phyloP scores from a whole-genome alignment of 2,797 vertebrate genomes.

The Mus minutoides region DNA sequence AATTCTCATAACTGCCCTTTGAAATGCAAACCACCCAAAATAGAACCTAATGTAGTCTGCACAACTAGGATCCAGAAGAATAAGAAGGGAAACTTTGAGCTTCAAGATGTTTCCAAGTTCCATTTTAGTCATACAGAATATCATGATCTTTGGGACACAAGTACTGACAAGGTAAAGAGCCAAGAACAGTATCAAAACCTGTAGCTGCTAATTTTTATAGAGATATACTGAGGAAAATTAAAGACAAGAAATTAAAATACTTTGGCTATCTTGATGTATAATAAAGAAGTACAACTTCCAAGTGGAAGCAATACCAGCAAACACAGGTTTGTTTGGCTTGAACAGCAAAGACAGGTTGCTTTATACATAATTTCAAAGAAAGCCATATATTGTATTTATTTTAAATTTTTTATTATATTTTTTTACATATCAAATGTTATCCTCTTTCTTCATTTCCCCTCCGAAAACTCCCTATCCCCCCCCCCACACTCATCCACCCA shows the following conservation, averaged over 20 bases:
- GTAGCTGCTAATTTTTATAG: not conserved
- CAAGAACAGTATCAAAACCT: not conserved
- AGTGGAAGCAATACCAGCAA: not conserved
- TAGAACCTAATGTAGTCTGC: constrained; percentile 9
- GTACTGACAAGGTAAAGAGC: not conserved
- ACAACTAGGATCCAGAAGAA: not conserved
- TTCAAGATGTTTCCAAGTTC: not conserved
- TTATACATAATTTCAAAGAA: constrained; percentile 21
- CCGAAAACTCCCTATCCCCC: too few species aligned
- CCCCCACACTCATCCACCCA: too few species aligned
- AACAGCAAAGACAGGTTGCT: constrained; percentile 39
- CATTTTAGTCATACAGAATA: not conserved
- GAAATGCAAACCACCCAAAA: constrained; percentile 4
- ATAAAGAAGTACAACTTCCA: not conserved
- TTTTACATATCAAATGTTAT: too few species aligned
- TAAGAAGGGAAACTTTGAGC: not conserved
- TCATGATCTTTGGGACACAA: not conserved
- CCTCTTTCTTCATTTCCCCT: too few species aligned
- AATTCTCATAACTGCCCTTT: not conserved
- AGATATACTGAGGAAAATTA: not conserved
- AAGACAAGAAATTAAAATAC: not conserved
- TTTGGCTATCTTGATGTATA: not conserved
- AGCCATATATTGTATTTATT: not conserved
- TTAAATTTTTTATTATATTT: too few species aligned
- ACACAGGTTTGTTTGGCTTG: too few species aligned